Evolutionary conservation across 2,113 vertebrate genomes (phyloP).

Genomic region (Jaculus jaculus): DNA sequence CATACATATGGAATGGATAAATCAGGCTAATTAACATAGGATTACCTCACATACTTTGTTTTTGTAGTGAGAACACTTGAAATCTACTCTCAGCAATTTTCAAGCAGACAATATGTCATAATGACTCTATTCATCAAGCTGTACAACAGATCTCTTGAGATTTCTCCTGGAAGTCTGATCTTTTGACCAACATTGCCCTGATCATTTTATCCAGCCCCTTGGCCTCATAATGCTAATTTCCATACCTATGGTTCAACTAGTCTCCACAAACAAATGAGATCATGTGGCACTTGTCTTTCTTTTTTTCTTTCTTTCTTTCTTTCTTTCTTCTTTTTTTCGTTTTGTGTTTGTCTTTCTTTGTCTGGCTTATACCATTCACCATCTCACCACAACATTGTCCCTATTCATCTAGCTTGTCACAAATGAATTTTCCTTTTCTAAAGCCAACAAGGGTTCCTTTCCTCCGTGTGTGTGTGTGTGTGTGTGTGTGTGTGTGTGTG

Average conservation of each 20-base stretch:
- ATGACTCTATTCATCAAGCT: neutral
- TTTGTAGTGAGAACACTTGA: neutral
- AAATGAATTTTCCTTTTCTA: neutral
- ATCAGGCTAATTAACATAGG: neutral
- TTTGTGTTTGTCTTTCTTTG: neutral
- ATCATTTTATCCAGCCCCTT: too few species aligned
- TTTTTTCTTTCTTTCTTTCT: neutral
- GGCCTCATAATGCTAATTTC: neutral
- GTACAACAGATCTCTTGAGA: neutral
- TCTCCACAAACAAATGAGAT: neutral
- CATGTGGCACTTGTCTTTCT: neutral
- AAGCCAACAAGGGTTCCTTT: neutral
- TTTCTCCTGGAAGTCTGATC: neutral
- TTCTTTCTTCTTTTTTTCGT: neutral
- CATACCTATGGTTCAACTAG: neutral
- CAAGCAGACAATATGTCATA: too few species aligned
- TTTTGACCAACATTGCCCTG: neutral
- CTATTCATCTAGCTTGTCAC: neutral
- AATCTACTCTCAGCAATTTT: neutral
- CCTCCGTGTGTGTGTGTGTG: too few species aligned
- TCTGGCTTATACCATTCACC: neutral
- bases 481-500: neutral
- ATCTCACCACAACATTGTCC: neutral
- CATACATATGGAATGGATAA: neutral
- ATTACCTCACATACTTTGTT: neutral